A percentile compares a stretch with the other conserved stretches of the same genome.
These are phyloP conservation scores for Capricornis sumatraensis DNA, from an alignment of 2,113 vertebrate species.

Conservation along the genomic window DNA sequence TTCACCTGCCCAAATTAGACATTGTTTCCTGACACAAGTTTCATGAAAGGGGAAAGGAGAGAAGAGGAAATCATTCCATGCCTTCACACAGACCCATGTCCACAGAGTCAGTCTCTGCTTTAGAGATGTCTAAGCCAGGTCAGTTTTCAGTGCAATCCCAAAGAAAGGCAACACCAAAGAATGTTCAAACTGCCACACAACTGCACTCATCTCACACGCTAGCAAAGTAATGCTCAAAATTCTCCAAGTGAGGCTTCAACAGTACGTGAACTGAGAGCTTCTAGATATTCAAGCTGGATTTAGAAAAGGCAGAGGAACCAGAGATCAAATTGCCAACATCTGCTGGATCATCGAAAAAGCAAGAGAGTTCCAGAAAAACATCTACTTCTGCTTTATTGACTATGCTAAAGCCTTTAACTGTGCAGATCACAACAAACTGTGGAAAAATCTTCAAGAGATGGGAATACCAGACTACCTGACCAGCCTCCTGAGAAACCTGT, in stretches of 20 bases:
- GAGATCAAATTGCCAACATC: neutral
- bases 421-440: neutral
- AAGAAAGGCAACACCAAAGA: neutral
- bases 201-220: neutral
- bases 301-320: neutral
- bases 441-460: neutral
- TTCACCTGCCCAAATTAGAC: slow-evolving; percentile 14
- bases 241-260: neutral
- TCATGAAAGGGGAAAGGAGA: neutral
- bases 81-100: neutral
- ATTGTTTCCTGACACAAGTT: neutral
- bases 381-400: neutral
- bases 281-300: neutral
- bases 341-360: neutral
- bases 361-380: neutral
- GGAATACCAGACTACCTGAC: neutral
- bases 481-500: neutral
- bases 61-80: neutral
- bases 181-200: neutral
- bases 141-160: neutral
- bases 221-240: neutral
- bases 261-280: neutral
- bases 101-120: neutral
- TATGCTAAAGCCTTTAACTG: neutral
- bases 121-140: neutral